Evolutionary conservation across 2,888 invertebrate genomes (phyloP).

Genomic region (Drosophila rellima): DNA sequence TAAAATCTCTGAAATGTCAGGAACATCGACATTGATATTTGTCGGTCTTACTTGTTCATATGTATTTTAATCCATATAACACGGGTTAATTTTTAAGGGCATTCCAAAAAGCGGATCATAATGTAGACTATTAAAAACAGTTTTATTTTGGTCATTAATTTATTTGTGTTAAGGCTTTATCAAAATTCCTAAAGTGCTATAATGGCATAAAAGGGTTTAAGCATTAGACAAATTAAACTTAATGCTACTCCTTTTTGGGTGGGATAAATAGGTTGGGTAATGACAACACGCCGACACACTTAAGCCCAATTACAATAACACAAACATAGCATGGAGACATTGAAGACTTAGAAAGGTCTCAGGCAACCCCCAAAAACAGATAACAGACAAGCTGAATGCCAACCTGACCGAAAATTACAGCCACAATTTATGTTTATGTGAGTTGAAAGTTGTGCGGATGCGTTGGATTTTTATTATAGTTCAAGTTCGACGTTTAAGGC

Average conservation of each 20-base stretch:
- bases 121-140: constrained; percentile 28
- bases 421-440: constrained; percentile 82
- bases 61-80: not conserved
- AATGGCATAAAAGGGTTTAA: constrained; percentile 43
- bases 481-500: constrained; percentile 70
- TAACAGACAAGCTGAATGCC: constrained; percentile 17
- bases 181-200: constrained; percentile 21
- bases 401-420: constrained; percentile 73
- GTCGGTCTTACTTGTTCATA: too few species aligned
- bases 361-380: constrained; percentile 15
- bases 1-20: too few species aligned
- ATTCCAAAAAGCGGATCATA: constrained; percentile 31
- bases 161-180: constrained; percentile 26
- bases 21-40: too few species aligned
- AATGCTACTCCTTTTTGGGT: constrained; percentile 58
- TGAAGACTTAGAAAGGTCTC: constrained; percentile 32
- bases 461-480: constrained; percentile 73
- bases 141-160: constrained; percentile 45
- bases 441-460: constrained; percentile 66
- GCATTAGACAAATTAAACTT: constrained; percentile 76
- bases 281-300: constrained; percentile 42
- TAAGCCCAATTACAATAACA: constrained; percentile 63
- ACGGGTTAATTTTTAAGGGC: not conserved
- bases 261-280: constrained; percentile 20
- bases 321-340: constrained; percentile 32